Conservation (phyloP, 2,797 vertebrate genomes). For the Aplochiton taeniatus region DNA sequence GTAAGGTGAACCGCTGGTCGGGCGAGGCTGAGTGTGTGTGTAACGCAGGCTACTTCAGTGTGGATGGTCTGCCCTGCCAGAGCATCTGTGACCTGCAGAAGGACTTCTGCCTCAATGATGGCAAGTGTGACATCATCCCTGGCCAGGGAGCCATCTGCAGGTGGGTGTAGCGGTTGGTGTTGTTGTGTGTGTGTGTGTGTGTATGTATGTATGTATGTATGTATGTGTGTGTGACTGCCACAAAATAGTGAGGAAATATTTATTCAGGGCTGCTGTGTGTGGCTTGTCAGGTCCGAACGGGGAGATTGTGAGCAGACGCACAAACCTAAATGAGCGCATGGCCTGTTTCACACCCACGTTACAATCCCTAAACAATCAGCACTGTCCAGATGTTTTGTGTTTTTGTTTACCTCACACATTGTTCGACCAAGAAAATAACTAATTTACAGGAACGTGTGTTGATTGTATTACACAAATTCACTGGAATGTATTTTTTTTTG, state of each 20-base stretch:
- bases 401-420: constrained; percentile 31
- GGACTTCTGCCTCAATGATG: constrained; percentile 92
- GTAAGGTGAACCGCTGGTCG: constrained; percentile 86
- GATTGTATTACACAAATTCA: too few relatives aligned
- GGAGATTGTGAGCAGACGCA: constrained; percentile 40
- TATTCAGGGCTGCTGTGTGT: background rate
- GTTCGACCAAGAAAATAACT: constrained; percentile 18
- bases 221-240: constrained; percentile 9
- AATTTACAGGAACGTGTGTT: constrained; percentile 4
- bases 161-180: constrained; percentile 61
- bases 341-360: constrained; percentile 48
- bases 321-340: constrained; percentile 37
- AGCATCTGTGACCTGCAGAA: constrained; percentile 87
- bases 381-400: constrained; percentile 47
- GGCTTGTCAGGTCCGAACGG: background rate
- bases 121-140: constrained; percentile 90
- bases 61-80: constrained; percentile 88
- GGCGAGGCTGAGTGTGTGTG: constrained; percentile 93
- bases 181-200: background rate
- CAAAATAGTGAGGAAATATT: background rate
- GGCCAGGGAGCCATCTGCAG: constrained; percentile 95
- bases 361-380: constrained; percentile 40
- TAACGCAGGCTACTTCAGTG: constrained; percentile 85
- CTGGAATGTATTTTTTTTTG: too few relatives aligned
- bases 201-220: constrained; percentile 1